Base-by-base conservation (phyloP, 2,888 invertebrate genomes). In the Gerris lacustris region DNA sequence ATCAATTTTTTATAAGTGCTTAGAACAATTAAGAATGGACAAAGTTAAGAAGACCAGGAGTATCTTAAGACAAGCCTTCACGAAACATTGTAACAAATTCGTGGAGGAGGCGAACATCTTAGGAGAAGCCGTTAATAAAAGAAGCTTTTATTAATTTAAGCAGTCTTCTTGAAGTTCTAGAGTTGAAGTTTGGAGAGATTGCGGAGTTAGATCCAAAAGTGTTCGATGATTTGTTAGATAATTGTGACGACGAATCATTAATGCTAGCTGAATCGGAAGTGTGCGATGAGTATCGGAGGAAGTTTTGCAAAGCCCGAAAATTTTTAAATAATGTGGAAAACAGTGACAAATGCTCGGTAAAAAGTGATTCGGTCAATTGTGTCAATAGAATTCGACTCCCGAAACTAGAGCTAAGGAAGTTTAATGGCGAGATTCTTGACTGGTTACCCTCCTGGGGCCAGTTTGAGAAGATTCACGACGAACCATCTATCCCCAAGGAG, bases 391-490 rank as follows among this genome's bases (percentile, higher is more conserved):
- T 47, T 47, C 6, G 11, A 47, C 11, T 47, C 18, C 70, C 70
- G 18, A 70, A 70, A 17, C 44, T 70, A 2, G 70, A 78, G 68
- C 70, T 77, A 6, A 68, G 69, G 5, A 76, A 76, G 70, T 78
- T 75, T 72, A 70, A 67, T 66, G 77, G 76, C 5, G 71, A 74
- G 62, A 45, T 75, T 6, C 72, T 71, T 47, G 73, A 76, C 15
- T 77, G 77, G 77, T 68, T 77, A 7, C 67, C 68, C 0, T 77
- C 77, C 64, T 78, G 77, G 76, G 72, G 73, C 5, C 75, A 75
- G 44, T 77, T 77, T 66, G 44, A 69, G 47, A 77, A 76, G 70
- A 76, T 77, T 44, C 67, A 78, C 66, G 75, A 76, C 18, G 77
- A 76, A 68, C 47, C 68, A 43, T 64, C 69, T 7, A 15, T 75